Base-by-base conservation (phyloP, 2,888 invertebrate genomes). In the Zaprionus lineosus region DNA sequence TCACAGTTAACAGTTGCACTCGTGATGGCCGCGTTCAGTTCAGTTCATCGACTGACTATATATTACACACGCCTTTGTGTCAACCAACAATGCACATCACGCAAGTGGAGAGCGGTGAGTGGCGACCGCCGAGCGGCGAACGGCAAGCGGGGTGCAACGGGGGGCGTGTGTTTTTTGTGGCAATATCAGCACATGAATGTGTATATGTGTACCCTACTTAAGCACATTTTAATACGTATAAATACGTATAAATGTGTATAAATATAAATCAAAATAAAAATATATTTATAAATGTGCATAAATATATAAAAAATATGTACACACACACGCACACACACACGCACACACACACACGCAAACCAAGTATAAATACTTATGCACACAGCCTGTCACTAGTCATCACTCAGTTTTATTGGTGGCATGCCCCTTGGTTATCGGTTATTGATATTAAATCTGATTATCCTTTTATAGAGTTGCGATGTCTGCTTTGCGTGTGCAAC, bases 391-490 rank as follows among this genome's bases (percentile, higher is more conserved):
- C 34, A 34, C 21, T 21, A 47, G 53, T 29, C 48, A 50, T 56
- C 67, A 55, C 24, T 62, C 52, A 56, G 34, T 56, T 37, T 36
- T 16, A 47, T 60, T 40, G 56, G 50, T 56, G 58, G 46, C 53
- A 48, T 59, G 53, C 62, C 37, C 61, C 36, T 19, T 74, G 67
- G 52, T 64, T 82, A 78, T 75, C 75, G 83, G 58, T 79, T 79
- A 78, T 82, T 75, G 79, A 79, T 74, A 71, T 57, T 41, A 61
- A 82, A 83, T 73, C 67, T 53, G 83, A 70, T 73, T 70, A 70
- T 55, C 53, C 16, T 50, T 55, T 41, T 57, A 69, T 59, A 46
- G 36, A 40, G 14, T 36, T 43, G 44, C 31, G 65, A 56, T 58
- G 59, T 53, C 53, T 48, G 53, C 50, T 59, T 41, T 56, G 64